A percentile compares a stretch with the other conserved stretches of the same genome.
phyloP scores from a whole-genome alignment of 2,888 invertebrate genomes.

The Fragum fragum region DNA sequence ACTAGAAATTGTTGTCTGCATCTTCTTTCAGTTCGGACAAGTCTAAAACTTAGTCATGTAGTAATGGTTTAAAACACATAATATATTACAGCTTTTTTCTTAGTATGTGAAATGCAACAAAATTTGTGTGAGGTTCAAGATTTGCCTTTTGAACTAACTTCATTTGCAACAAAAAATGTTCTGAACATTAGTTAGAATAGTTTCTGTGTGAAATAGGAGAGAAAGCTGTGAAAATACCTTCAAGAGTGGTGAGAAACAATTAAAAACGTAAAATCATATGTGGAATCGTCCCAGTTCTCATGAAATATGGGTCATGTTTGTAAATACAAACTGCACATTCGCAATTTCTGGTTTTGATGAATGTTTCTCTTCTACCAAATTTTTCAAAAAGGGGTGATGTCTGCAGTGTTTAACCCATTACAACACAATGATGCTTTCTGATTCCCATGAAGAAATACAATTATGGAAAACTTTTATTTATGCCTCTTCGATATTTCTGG shows the following conservation, averaged over 20 bases:
- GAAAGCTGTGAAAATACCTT: slow-evolving; percentile 1
- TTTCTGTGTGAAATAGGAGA: slow-evolving; percentile 19
- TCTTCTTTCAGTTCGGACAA: too few species aligned
- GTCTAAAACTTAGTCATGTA: too few species aligned
- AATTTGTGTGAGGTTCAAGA: neutral
- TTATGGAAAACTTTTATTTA: too few species aligned
- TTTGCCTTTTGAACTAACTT: neutral
- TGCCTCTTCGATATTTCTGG: too few species aligned
- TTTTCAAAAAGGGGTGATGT: too few species aligned
- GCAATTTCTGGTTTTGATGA: neutral
- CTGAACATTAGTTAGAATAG: neutral
- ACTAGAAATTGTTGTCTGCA: too few species aligned
- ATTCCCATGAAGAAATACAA: too few species aligned
- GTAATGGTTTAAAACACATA: too few species aligned
- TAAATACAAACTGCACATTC: slow-evolving; percentile 37
- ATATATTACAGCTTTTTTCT: too few species aligned
- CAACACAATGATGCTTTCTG: too few species aligned
- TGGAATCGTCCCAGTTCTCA: slow-evolving; percentile 48
- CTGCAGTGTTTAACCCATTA: too few species aligned
- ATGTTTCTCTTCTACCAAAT: neutral
- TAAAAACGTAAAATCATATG: slow-evolving; percentile 27
- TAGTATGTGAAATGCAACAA: neutral
- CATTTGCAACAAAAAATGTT: neutral
- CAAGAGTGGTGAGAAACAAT: slow-evolving; percentile 22
- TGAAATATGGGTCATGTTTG: slow-evolving; percentile 55